These are phyloP conservation scores for Periophthalmodon schlosseri DNA, from an alignment of 2,113 vertebrate species.

Conservation along the genomic window DNA sequence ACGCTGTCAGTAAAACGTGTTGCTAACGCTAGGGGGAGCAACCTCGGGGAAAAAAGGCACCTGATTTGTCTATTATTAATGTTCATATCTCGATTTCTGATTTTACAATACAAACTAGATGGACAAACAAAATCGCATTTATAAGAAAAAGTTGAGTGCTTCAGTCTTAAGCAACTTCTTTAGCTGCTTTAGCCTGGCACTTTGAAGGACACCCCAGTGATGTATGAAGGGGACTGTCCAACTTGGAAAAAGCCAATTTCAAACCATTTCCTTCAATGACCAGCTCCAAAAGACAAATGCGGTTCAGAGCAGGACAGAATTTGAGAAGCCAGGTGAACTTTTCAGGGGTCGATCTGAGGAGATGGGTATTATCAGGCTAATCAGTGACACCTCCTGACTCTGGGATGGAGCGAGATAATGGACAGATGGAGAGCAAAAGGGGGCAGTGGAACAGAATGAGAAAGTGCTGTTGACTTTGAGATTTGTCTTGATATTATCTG, in stretches of 20 bases:
- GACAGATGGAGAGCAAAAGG: conserved; percentile 5
- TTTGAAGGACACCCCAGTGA: conserved; percentile 77
- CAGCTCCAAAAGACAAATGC: conserved; percentile 48
- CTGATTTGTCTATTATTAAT: no score
- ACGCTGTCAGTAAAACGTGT: no score
- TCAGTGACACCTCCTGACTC: conserved; percentile 35
- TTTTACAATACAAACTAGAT: no score
- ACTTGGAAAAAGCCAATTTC: conserved; percentile 63
- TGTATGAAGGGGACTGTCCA: conserved; percentile 66
- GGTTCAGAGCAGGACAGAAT: conserved; percentile 14
- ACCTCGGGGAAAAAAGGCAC: no score
- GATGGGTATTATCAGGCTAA: conserved; percentile 40
- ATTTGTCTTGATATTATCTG: conserved; percentile 2
- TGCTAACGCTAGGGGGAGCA: no score
- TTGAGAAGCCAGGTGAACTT: conserved; percentile 29
- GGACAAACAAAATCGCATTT: no score
- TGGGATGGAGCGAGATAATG: neutral
- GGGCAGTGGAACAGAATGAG: neutral
- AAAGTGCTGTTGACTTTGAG: conserved; percentile 7
- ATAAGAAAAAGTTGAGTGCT: no score
- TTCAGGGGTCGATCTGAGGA: conserved; percentile 20
- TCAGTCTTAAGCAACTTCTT: no score
- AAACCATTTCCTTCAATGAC: conserved; percentile 51
- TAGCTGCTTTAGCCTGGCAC: conserved; percentile 41
- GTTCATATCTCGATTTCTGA: no score